These are phyloP conservation scores for Heliconius hermathena DNA, from an alignment of 1,140 invertebrate species.

Conservation along the genomic window DNA sequence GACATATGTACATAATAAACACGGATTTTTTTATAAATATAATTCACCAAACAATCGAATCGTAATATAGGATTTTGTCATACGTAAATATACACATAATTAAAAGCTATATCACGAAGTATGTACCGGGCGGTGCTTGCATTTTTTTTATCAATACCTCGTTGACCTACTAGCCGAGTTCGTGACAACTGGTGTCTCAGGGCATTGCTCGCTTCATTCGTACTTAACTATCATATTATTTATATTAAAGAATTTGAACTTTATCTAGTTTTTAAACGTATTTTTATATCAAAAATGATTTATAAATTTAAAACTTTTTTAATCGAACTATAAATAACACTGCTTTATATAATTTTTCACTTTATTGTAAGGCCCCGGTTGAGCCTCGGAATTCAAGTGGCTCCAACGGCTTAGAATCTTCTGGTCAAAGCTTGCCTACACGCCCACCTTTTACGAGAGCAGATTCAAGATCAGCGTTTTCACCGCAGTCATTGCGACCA, in stretches of 20 bases:
- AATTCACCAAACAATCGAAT: background rate
- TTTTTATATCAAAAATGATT: too few species aligned
- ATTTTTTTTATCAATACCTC: constrained; percentile 34
- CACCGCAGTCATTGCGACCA: constrained; percentile 56
- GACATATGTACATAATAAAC: too few species aligned
- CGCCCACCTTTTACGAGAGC: constrained; percentile 72
- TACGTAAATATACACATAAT: background rate
- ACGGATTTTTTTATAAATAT: too few species aligned
- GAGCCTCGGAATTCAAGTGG: constrained; percentile 61
- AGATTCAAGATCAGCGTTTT: constrained; percentile 74
- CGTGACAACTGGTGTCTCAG: constrained; percentile 56
- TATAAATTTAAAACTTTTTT: background rate
- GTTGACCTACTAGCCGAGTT: constrained; percentile 71
- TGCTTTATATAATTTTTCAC: background rate
- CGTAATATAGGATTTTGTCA: background rate
- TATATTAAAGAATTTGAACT: background rate
- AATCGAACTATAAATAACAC: background rate
- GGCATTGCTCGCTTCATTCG: constrained; percentile 44
- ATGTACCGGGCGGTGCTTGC: background rate
- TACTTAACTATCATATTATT: constrained; percentile 2
- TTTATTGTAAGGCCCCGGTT: constrained; percentile 54
- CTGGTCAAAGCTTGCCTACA: constrained; percentile 43
- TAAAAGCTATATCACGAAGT: background rate
- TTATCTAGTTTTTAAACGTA: background rate
- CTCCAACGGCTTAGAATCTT: constrained; percentile 47